Base-by-base conservation (phyloP, 2,113 vertebrate species). In the Chrysochloris asiatica region DNA sequence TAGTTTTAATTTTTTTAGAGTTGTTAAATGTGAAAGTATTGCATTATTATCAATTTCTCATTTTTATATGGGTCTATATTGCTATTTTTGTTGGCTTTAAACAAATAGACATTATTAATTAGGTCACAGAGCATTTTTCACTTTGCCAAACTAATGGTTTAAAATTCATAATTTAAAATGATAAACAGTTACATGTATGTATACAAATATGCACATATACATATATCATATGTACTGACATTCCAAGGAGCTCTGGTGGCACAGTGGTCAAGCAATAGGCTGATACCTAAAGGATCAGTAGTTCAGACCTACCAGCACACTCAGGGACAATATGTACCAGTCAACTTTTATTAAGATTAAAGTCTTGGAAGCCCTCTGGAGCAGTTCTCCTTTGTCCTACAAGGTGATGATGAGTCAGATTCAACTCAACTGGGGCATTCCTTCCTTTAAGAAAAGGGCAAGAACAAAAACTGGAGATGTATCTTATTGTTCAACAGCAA, bases 81-180 rank as follows among this genome's bases (percentile, higher is more conserved):
- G 16, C 16, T 88, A 72, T 83, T 75, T 78, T 67, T 81, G 26
- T 67, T 79, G 16, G 50, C 28, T 83, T 94, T 67, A 89, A 24
- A 0, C 26, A 73, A 92, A 83, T 77, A n/a, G 84, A 83, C 75
- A 71, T 52, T 36, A 79, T 30, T 17, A 73, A 43, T 61, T 89
- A 69, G 48, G 5, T 88, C 36, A 77, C 7, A 89, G 83, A 83
- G 41, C 12, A 48, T n/a, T 75, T 82, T 72, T 69, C 45, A 63
- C 30, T 86, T 75, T 88, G 41, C 22, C 9, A 43, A 24, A 38
- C 41, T 84, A 84, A 85, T 89, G 22, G 38, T 61, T 88, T 89
- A 81, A 93, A 87, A 73, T 48, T 56, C 38, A 92, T 4, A 84
- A 41, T 67, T 67, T 43, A 43, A 11, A 56, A 6, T 14, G 33